Evolutionary conservation across 2,113 vertebrate genomes (phyloP).

Genomic region (Terrapene triunguis): DNA sequence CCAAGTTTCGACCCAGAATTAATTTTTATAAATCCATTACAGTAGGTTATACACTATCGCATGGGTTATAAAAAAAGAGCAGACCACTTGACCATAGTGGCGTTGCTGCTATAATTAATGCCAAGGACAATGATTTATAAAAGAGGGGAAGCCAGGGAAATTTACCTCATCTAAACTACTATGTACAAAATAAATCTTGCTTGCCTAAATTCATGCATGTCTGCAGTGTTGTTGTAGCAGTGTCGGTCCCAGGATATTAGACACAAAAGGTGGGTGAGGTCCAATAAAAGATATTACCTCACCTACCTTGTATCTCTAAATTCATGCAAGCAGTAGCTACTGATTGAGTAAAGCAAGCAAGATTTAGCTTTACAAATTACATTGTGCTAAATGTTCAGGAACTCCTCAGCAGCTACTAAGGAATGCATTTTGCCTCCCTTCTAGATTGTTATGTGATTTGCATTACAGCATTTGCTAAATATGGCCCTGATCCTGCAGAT

Average conservation of each 20-base stretch:
- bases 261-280: neutral
- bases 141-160: neutral
- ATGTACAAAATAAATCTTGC: neutral
- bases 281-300: neutral
- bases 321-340: neutral
- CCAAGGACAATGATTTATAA: neutral
- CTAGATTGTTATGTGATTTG: neutral
- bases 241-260: neutral
- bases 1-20: neutral
- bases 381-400: neutral
- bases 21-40: neutral
- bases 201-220: neutral
- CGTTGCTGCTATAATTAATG: neutral
- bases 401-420: neutral
- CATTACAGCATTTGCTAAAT: neutral
- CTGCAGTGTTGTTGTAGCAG: neutral
- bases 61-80: neutral
- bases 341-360: neutral
- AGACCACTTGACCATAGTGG: neutral
- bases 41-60: neutral
- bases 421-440: neutral
- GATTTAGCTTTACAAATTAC: neutral
- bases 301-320: neutral
- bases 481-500: neutral
- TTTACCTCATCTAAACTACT: neutral